Conservation (phyloP, 2,113 vertebrate species). For the Opisthocomus hoazin region DNA sequence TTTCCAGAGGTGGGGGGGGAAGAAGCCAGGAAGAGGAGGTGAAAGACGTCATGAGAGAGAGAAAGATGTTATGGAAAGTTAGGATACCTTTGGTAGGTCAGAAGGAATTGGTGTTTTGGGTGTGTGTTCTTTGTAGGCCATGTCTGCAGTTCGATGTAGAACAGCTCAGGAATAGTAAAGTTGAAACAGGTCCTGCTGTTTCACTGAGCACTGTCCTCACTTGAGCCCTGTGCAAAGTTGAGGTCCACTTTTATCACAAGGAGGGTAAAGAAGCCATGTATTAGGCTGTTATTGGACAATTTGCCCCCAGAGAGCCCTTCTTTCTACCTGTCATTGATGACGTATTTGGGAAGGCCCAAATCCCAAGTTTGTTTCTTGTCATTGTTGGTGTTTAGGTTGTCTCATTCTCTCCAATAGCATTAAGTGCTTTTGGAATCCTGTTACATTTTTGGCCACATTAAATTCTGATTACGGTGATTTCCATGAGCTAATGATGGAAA, state of each 20-base stretch:
- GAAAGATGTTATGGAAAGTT: background rate
- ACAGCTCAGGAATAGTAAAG: background rate
- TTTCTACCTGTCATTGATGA: background rate
- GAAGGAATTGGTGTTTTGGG: background rate
- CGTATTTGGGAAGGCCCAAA: background rate
- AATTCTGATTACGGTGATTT: background rate
- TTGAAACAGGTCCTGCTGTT: background rate
- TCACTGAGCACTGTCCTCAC: no score
- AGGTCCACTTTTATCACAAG: background rate
- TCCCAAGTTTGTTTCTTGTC: background rate
- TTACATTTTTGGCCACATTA: background rate
- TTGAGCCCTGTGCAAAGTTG: background rate
- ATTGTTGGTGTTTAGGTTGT: background rate
- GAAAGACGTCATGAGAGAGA: background rate
- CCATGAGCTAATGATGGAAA: background rate
- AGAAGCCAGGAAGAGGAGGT: background rate
- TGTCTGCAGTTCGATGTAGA: background rate
- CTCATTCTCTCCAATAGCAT: background rate
- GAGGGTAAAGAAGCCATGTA: background rate
- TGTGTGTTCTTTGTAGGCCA: background rate
- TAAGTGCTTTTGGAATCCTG: background rate
- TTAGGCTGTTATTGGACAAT: background rate
- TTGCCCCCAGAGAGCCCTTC: background rate
- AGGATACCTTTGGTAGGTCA: background rate
- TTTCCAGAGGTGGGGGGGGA: accelerated